Base-by-base conservation (phyloP, 2,113 vertebrate species). In the Cervus canadensis region DNA sequence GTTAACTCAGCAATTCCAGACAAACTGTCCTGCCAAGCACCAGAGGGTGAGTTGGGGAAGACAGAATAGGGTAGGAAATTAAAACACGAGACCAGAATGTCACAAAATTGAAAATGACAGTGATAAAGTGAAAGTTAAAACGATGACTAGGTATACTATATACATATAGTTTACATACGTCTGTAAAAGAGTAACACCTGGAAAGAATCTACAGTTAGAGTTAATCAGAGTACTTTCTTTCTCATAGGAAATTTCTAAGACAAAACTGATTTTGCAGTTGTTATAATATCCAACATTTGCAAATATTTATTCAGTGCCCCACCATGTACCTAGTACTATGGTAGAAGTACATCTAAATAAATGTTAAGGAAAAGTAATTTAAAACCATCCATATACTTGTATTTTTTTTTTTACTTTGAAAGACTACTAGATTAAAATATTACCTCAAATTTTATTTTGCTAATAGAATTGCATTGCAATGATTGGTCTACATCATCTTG, bases 1-100 rank as follows among this genome's bases (percentile, higher is more conserved):
- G 98, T 98, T 98, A 98, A 97, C 92, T 98, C 95, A 95, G 97
- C 97, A 95, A 89, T 97, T 98, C 97, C 98, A 98, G 98, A 98
- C 98, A 91, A 87, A 71, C 89, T 92, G 94, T 97, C 94, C 97
- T 94, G 98, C 98, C 98, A 98, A 98, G 76, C 52, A 64, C 5
- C 6, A 19, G 95, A 97, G 43, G 59, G 40, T 93, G 54, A 83
- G 91, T 4, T 33, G 25, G 23, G 28, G 33, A 36, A 91, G 89
- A 89, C 3, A 14, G 67, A 76, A 87, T 19, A 52, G 52, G 40
- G 84, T 45, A 96, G 85, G 76, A 96, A 98, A 97, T 90, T 89
- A 97, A 97, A 98, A 79, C 19, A 48, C 26, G 76, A 33, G 13
- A 43, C 8, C 1, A 17, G 52, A 88, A 89, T 50, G 33, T 33